Conservation (phyloP, 2,797 vertebrate species). For the Tinamus major region DNA sequence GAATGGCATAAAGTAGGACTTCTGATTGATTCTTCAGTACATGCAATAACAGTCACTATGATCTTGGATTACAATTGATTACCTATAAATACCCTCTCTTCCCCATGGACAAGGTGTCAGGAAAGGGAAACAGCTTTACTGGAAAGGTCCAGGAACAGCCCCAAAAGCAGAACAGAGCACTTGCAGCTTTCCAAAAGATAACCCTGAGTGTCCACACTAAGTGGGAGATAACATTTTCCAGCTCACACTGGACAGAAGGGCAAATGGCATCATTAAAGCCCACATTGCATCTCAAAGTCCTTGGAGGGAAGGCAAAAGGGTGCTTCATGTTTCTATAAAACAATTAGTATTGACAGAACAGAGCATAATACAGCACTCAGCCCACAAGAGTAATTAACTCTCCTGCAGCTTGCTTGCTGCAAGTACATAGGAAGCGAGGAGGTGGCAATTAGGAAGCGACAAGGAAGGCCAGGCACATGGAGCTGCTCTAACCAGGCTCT, state of each 20-base stretch:
- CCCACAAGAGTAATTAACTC: conserved; percentile 58
- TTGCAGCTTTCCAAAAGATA: background rate
- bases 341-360: conserved; percentile 61
- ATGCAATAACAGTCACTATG: background rate
- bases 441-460: conserved; percentile 31
- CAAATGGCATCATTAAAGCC: conserved; percentile 33
- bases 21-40: background rate
- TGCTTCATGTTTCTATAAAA: conserved; percentile 72
- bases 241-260: background rate
- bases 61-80: background rate
- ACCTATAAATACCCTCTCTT: background rate
- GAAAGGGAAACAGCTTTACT: background rate
- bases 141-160: background rate
- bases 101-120: background rate
- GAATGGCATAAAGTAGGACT: background rate
- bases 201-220: background rate
- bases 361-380: conserved; percentile 39
- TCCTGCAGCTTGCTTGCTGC: background rate
- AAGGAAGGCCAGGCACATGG: conserved; percentile 28
- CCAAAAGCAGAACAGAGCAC: background rate
- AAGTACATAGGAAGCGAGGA: conserved; percentile 23
- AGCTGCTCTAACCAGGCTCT: background rate
- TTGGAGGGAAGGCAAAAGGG: conserved; percentile 29
- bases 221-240: background rate
- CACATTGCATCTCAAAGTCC: conserved; percentile 1